Evolutionary conservation across 2,888 invertebrate genomes (phyloP).

Genomic region (Mycalesis mineus): DNA sequence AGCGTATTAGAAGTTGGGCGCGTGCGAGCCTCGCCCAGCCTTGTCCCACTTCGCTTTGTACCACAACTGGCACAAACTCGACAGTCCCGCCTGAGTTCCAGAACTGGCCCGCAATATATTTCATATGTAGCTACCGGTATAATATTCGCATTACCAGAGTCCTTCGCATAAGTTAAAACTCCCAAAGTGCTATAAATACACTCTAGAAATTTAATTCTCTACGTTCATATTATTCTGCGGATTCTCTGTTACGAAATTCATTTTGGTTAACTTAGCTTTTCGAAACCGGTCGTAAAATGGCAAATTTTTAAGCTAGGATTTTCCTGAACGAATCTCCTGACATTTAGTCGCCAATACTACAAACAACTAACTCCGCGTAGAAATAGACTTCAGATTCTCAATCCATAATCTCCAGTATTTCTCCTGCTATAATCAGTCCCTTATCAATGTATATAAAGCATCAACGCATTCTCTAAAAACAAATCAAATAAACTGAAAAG

Average conservation of each 20-base stretch:
- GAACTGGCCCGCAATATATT: neutral
- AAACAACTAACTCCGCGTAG: no score
- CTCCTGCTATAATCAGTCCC: no score
- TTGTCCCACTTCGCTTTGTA: constrained; percentile 1
- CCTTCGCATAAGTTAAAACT: neutral
- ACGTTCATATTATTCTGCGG: neutral
- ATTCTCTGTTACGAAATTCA: neutral
- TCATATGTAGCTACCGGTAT: neutral
- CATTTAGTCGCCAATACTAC: no score
- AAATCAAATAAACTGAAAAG: no score
- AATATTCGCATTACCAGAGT: constrained; percentile 1
- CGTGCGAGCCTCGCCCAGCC: neutral
- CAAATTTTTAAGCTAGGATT: no score
- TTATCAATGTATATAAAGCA: no score
- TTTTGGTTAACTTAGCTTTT: no score
- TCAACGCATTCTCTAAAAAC: no score
- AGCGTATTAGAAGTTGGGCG: neutral
- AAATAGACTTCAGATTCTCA: no score
- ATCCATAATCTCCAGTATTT: no score
- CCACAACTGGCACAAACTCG: neutral
- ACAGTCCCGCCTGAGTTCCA: neutral
- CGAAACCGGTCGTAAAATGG: no score
- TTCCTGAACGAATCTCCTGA: no score
- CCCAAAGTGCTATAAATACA: neutral
- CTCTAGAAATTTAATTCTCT: neutral